Evolutionary conservation across 1,140 invertebrate genomes (phyloP).

Genomic region (Micrasema longulum): DNA sequence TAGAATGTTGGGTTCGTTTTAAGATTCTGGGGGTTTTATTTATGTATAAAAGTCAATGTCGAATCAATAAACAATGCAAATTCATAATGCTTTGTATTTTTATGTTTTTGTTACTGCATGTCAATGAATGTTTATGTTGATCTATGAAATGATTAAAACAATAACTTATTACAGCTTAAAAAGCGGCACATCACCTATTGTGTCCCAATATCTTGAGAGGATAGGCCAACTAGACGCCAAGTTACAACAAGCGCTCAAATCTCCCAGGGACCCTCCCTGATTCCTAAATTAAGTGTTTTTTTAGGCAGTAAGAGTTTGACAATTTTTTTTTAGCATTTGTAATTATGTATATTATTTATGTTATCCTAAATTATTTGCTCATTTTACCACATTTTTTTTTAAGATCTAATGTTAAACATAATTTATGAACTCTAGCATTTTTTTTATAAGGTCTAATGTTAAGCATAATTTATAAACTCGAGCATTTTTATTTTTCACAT

Average conservation of each 20-base stretch:
- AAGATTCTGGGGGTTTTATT: no score
- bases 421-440: no score
- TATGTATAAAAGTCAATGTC: no score
- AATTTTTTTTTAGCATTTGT: conserved; percentile 27
- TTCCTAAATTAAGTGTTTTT: conserved; percentile 2
- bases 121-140: no score
- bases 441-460: no score
- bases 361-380: conserved; percentile 29
- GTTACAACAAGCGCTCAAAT: conserved; percentile 40
- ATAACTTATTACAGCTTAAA: conserved; percentile 10
- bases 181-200: conserved; percentile 35
- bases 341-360: neutral
- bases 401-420: conserved; percentile 11
- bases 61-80: no score
- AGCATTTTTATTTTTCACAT: no score
- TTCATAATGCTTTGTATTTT: no score
- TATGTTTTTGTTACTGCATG: no score
- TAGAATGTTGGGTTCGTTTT: no score
- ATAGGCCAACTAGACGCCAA: conserved; percentile 27
- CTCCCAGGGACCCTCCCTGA: conserved; percentile 36
- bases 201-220: conserved; percentile 40
- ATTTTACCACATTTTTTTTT: conserved; percentile 16
- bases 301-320: conserved; percentile 20
- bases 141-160: no score
- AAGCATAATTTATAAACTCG: no score